Base-by-base conservation (phyloP, 2,797 vertebrate genomes). In the Amblyraja radiata region DNA sequence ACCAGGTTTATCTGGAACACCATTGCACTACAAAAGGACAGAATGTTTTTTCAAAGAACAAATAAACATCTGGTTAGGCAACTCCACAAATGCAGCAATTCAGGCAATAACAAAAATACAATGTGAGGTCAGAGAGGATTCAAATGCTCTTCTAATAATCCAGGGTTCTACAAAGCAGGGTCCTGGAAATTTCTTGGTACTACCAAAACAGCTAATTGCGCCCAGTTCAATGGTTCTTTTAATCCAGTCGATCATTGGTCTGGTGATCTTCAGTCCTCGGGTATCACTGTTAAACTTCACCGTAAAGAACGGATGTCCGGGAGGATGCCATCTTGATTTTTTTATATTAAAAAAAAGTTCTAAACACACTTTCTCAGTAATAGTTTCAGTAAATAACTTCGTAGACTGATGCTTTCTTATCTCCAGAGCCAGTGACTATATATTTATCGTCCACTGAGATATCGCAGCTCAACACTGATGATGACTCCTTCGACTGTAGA, bases 391-490 rank as follows among this genome's bases (percentile, higher is more conserved):
- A 97, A 96, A 97, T 97, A 94, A 97, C 97, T 97, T 97, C 97
- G 94, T 97, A 97, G 94, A 97, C 97, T 93, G 97, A 97, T 93
- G 97, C 97, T 93, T 97, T 97, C 96, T 97, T 97, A 96, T 97
- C 97, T 94, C 97, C 97, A 94, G 97, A 97, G 94, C 97, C 97
- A 93, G 97, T 97, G 94, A 97, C 97, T 93, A 97, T 97, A 95
- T 97, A 97, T 93, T 97, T 97, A 94, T 97, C 97, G 95, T 97
- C 97, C 96, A 97, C 97, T 93, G 97, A 97, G 95, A 97, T 97
- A 96, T 97, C 97, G 94, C 97, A 97, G 96, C 97, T 97, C 94
- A 97, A 96, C 93, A 97, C 97, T 32, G 97, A 97, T 0, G 97
- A 97, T 93, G 97, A 97, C 95, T 97, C 97, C 96, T 97, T 97